Evolutionary conservation across 2,888 invertebrate species (phyloP).

Genomic region (Heliconius ismenius): DNA sequence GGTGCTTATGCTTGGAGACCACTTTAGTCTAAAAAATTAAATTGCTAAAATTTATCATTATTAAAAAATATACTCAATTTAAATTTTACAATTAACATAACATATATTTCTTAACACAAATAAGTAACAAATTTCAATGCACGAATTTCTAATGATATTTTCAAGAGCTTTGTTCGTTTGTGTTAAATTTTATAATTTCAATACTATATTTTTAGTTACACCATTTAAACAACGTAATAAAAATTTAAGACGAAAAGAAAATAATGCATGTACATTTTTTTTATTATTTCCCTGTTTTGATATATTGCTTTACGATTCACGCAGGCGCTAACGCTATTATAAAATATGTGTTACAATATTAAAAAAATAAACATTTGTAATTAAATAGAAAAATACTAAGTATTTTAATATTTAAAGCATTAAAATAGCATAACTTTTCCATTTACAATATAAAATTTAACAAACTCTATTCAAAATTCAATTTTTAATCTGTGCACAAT

Average conservation of each 20-base stretch:
- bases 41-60: too few species aligned
- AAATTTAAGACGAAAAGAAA: background rate
- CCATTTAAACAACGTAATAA: background rate
- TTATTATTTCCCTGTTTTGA: background rate
- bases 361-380: background rate
- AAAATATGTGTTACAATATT: background rate
- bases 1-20: background rate
- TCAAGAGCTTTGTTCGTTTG: background rate
- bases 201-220: background rate
- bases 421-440: background rate
- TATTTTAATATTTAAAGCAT: background rate
- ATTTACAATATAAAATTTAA: background rate
- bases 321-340: background rate
- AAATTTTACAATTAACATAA: background rate
- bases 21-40: background rate
- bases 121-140: background rate
- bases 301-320: constrained; percentile 15
- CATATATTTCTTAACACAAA: background rate
- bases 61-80: too few species aligned
- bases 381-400: background rate
- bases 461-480: background rate
- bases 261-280: background rate
- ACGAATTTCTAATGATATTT: background rate
- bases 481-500: constrained; percentile 18
- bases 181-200: background rate